These are phyloP conservation scores for Eudemis profundana DNA, from an alignment of 2,888 invertebrate genomes.

Conservation along the genomic window DNA sequence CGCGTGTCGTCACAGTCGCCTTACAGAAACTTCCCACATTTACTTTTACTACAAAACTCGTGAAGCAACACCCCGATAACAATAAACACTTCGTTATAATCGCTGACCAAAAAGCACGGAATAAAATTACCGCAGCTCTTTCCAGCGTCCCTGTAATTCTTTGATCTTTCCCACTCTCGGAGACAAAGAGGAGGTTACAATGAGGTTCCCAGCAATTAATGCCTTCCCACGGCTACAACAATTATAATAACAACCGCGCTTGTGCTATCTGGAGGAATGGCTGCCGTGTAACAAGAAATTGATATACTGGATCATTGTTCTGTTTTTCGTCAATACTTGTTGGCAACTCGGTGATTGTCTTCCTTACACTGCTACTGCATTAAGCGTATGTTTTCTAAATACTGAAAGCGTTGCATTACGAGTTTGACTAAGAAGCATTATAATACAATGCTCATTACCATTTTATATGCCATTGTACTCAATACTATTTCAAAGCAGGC, in stretches of 20 bases:
- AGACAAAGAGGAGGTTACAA: slow-evolving; percentile 45
- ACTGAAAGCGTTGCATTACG: slow-evolving; percentile 20
- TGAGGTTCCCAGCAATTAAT: slow-evolving; percentile 55
- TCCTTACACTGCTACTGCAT: slow-evolving; percentile 20
- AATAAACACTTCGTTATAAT: slow-evolving; percentile 46
- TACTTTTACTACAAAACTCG: slow-evolving; percentile 38
- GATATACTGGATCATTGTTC: slow-evolving; percentile 59
- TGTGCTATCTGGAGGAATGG: slow-evolving; percentile 48
- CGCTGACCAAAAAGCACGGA: slow-evolving; percentile 47
- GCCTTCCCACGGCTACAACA: slow-evolving; percentile 65
- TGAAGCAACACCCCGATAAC: slow-evolving; percentile 38
- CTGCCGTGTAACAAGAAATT: slow-evolving; percentile 53
- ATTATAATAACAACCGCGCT: slow-evolving; percentile 64
- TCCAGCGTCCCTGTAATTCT: slow-evolving; percentile 47
- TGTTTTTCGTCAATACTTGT: slow-evolving; percentile 49
- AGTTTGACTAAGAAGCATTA: slow-evolving; percentile 2
- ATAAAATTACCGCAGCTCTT: slow-evolving; percentile 47
- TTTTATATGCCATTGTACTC: background rate
- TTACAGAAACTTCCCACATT: slow-evolving; percentile 36
- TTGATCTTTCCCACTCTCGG: slow-evolving; percentile 44
- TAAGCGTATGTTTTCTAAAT: slow-evolving; percentile 30
- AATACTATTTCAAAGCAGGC: background rate
- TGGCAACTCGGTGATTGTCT: slow-evolving; percentile 35
- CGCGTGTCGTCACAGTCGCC: slow-evolving; percentile 19
- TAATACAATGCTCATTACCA: slow-evolving; percentile 15